Base-by-base conservation (phyloP, 2,888 invertebrate species). In the Aporophyla nigra region DNA sequence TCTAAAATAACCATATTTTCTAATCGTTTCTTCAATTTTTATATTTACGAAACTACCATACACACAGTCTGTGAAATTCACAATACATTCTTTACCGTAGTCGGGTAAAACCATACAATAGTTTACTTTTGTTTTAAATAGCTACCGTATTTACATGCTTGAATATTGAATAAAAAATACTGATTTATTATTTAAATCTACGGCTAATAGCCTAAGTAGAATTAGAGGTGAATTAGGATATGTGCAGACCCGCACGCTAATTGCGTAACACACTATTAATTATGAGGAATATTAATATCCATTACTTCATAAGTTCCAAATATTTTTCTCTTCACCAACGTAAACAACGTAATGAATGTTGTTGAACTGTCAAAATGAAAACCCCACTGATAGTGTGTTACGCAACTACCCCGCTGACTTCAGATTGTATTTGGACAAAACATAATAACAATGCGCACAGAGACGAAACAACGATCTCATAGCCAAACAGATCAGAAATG, bases 11-110 rank as follows among this genome's bases (percentile, higher is more conserved):
- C 0, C 53, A 53, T 2, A 21, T 71, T 71, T 43, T 53, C 10
- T 1, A 10, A 69, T 33, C 5, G 33, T 40, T 40, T 66, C n/a
- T 24, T 33, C 4, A 14, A 19, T 49, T n/a, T 33, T 49, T 24
- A 4, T 24, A 43, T 24, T 54, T 1, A 19, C 12, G 16, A 33
- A n/a, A 71, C 12, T 53, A 10, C 12, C 24, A 21, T 12, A 10
- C 65, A 71, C 10, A 53, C 53, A 33, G 12, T 19, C 43, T 3
- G 21, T 46, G 9, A 51, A 61, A 59, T 74, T 46, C 74, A 74
- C n/a, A 59, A 46, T 27, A 51, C 9, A 4, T 61, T n/a, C 0
- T 59, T n/a, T 19, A 14, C n/a, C 27, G 7, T 43, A 74, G 16
- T 51, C n/a, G 10, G 33, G 12, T 16, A 73, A 58, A 49, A 58